Evolutionary conservation across 2,797 vertebrate genomes (phyloP).

Genomic region (Argyrosomus regius): DNA sequence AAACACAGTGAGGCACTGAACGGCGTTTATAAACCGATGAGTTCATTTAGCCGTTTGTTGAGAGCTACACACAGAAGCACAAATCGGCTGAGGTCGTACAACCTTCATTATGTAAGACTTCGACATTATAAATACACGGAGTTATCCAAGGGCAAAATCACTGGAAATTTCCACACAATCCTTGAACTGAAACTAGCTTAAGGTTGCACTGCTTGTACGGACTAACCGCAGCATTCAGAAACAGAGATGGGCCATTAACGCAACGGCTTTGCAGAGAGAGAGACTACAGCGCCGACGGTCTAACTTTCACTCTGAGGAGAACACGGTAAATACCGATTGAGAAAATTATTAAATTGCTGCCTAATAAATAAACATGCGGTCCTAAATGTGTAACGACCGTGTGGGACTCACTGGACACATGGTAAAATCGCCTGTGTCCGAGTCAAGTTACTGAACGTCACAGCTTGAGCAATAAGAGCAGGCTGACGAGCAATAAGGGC

Average conservation of each 20-base stretch:
- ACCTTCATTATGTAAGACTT: constrained; percentile 76
- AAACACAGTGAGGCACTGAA: background rate
- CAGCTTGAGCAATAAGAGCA: constrained; percentile 80
- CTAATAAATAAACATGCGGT: constrained; percentile 28
- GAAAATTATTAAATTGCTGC: constrained; percentile 5
- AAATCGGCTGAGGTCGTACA: constrained; percentile 60
- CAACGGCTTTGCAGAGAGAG: constrained; percentile 71
- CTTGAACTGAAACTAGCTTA: constrained; percentile 42
- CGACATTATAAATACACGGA: constrained; percentile 50
- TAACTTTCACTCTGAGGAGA: constrained; percentile 82
- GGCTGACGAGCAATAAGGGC: constrained; percentile 81
- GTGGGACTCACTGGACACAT: constrained; percentile 70
- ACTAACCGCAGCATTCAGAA: constrained; percentile 65
- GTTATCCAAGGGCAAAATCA: constrained; percentile 46
- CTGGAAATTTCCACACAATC: constrained; percentile 50
- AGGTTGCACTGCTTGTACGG: constrained; percentile 47
- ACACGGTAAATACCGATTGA: constrained; percentile 30
- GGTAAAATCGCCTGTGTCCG: constrained; percentile 78
- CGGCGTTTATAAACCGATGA: background rate
- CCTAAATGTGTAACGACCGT: constrained; percentile 17
- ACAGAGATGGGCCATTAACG: constrained; percentile 76
- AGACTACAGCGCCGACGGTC: constrained; percentile 66
- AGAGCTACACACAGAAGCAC: constrained; percentile 28
- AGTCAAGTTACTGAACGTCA: constrained; percentile 89
- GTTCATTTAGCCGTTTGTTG: constrained; percentile 44